These are phyloP conservation scores for Watsonalla cultraria DNA, from an alignment of 2,888 invertebrate genomes.

Conservation along the genomic window DNA sequence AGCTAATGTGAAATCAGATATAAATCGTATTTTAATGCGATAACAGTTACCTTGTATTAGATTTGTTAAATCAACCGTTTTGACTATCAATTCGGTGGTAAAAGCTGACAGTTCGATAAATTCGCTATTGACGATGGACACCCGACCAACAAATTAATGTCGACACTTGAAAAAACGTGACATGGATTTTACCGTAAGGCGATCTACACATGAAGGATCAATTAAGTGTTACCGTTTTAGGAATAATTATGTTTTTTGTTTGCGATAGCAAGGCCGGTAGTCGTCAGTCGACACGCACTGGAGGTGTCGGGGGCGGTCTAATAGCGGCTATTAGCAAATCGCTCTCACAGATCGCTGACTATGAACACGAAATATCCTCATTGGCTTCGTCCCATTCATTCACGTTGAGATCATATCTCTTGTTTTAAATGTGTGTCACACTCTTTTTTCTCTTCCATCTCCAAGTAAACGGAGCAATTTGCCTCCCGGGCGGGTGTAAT, in stretches of 20 bases:
- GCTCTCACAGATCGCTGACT: constrained; percentile 70
- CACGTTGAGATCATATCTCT: constrained; percentile 58
- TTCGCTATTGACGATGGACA: constrained; percentile 29
- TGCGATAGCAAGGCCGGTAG: constrained; percentile 53
- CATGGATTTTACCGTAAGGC: constrained; percentile 58
- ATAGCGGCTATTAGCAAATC: constrained; percentile 70
- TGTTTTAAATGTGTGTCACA: constrained; percentile 63
- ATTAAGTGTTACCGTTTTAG: constrained; percentile 71
- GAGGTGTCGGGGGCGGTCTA: constrained; percentile 55
- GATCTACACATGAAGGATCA: constrained; percentile 50
- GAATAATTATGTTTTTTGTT: constrained; percentile 68
- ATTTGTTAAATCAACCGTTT: constrained; percentile 25
- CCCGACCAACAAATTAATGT: constrained; percentile 32
- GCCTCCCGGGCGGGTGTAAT: constrained; percentile 47
- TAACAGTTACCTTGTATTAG: constrained; percentile 18
- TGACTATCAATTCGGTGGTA: constrained; percentile 29
- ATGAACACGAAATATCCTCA: constrained; percentile 70
- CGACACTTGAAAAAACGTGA: constrained; percentile 43
- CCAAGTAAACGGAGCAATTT: constrained; percentile 55
- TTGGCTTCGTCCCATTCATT: constrained; percentile 64
- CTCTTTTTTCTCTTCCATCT: constrained; percentile 44
- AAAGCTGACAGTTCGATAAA: constrained; percentile 37
- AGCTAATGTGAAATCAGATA: constrained; percentile 4
- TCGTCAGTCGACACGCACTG: constrained; percentile 60
- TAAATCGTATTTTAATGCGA: constrained; percentile 18